Base-by-base conservation (phyloP, 2,797 vertebrate species). In the Myiotriccus ornatus region DNA sequence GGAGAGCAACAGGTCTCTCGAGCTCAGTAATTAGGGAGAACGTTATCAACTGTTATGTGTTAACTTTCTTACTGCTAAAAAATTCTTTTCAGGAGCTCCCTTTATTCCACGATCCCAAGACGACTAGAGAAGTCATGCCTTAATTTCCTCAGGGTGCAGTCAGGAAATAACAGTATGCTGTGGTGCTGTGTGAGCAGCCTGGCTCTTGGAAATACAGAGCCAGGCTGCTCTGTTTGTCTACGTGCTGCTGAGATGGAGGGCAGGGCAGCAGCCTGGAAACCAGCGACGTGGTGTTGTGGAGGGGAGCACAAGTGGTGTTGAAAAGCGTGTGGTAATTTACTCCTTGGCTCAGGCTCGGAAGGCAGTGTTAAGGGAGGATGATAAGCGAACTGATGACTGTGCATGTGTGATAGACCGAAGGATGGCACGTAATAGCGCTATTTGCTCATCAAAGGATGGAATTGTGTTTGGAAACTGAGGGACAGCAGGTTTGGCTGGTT, bases 401-500 rank as follows among this genome's bases (percentile, higher is more conserved):
- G 69, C 37, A 2, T n/a, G 1, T 55, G 30, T 32, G 39, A 37
- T 30, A 27, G 60, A 21, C 32, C 32, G 65, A 55, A 81, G 57
- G 41, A 41, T 68, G 75, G n/a, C 62, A 7, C 7, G 3, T 34
- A n/a, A 50, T 39, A 60, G 75, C 34, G 59, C 47, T 52, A 50
- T 62, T 71, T 92, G 57, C 73, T 88, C 59, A 56, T 92, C 82
- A 81, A 41, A 78, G 81, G 84, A 19, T 27, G 57, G 44, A 34
- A 44, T 91, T 71, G 34, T 92, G 55, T 88, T 93, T 25, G n/a
- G 81, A 49, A 62, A 35, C 56, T 25, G 84, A 65, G 69, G 69
- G 87, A 8, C 57, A 32, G 79, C 90, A 83, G 87, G 87, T 86
- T 92, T 57, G 73, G 64, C 92, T 83, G 79, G 82, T 79, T 93